Conservation (phyloP, 2,888 invertebrate species). For the Trachelus stipa region DNA sequence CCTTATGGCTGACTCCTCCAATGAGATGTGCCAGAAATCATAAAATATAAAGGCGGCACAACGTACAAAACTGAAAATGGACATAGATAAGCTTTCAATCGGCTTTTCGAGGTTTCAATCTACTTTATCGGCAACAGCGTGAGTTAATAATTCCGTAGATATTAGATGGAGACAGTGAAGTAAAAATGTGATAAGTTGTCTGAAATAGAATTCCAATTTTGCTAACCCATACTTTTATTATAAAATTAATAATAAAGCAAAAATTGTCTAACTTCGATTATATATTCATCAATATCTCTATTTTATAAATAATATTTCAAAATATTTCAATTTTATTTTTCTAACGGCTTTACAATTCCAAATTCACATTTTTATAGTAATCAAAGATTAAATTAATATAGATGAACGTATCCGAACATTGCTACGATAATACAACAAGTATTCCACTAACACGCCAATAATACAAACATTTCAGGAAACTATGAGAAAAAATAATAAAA, state of each 20-base stretch:
- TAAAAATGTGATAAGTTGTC: not conserved
- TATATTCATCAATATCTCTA: too few relatives aligned
- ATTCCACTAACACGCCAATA: conserved; percentile 18
- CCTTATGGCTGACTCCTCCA: too few relatives aligned
- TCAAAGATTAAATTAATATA: conserved; percentile 18
- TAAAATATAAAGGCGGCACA: not conserved
- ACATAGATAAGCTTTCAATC: not conserved
- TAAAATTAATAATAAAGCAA: too few relatives aligned
- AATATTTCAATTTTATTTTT: too few relatives aligned
- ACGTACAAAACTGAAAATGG: not conserved
- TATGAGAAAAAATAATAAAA: too few relatives aligned
- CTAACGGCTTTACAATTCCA: too few relatives aligned
- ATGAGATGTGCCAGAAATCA: too few relatives aligned
- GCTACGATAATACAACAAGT: conserved; percentile 16
- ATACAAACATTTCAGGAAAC: not conserved
- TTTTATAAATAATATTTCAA: too few relatives aligned
- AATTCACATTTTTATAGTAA: conserved; percentile 5
- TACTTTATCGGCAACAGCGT: not conserved
- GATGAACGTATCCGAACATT: conserved; percentile 14
- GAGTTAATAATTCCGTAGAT: not conserved
- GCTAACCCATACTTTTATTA: too few relatives aligned
- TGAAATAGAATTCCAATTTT: too few relatives aligned
- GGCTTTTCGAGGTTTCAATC: not conserved
- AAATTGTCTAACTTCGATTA: too few relatives aligned
- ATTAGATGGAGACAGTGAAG: not conserved